Conservation (phyloP, 2,888 invertebrate genomes). For the Drosophila mimica region DNA sequence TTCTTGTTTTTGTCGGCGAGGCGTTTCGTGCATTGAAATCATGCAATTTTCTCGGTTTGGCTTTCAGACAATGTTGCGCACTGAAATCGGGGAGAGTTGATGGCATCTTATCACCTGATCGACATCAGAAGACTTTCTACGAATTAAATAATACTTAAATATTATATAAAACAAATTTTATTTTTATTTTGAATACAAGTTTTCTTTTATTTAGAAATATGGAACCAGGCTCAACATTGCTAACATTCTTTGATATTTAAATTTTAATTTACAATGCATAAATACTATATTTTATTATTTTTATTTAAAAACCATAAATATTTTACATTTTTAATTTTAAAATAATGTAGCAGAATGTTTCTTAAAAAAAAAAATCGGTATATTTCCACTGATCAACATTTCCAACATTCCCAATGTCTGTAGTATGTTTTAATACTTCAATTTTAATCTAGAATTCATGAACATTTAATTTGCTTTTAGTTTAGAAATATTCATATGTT, state of each 20-base stretch:
- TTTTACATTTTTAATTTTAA: not conserved
- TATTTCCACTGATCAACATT: not conserved
- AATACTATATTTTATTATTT: not conserved
- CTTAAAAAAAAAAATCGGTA: not conserved
- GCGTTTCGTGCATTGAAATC: conserved; percentile 25
- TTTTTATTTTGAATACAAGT: not conserved
- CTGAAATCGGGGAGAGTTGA: conserved; percentile 10
- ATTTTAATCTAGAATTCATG: not conserved
- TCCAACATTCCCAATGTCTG: not conserved
- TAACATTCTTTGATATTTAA: not conserved
- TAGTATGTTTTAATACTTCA: not conserved
- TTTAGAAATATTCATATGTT: not conserved
- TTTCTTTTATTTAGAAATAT: not conserved
- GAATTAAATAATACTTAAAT: not conserved
- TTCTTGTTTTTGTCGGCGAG: conserved; percentile 1
- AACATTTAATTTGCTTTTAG: not conserved
- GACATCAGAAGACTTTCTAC: conserved; percentile 26
- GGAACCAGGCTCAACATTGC: not conserved
- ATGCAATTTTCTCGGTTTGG: conserved; percentile 1
- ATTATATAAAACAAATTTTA: not conserved
- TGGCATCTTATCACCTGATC: conserved; percentile 39
- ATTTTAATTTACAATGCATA: not conserved
- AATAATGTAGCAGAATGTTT: not conserved
- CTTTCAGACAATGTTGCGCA: conserved; percentile 15
- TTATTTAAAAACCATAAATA: not conserved